phyloP scores from a whole-genome alignment of 2,797 vertebrate genomes.

The Gallinago solitaria region DNA sequence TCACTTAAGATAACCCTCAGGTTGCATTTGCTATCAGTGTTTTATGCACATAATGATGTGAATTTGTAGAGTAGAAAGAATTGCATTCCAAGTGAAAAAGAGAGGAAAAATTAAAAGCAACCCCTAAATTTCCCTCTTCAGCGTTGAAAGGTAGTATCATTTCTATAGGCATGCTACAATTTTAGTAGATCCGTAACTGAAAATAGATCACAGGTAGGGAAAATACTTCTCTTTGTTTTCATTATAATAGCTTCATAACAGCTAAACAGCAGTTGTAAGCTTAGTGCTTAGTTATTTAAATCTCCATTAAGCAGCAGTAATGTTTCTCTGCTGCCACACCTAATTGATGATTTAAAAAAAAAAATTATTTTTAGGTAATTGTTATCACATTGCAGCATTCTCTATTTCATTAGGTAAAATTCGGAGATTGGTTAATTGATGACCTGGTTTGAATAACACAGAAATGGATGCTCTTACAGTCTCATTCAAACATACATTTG shows the following conservation, averaged over 20 bases:
- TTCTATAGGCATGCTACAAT: neutral
- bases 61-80: neutral
- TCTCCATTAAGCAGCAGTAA: neutral
- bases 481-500: neutral
- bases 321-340: neutral
- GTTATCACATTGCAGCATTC: neutral
- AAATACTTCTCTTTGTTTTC: neutral
- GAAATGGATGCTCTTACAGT: neutral
- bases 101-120: neutral
- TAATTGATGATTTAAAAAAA: neutral
- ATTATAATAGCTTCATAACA: neutral
- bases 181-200: neutral
- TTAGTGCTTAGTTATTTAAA: neutral
- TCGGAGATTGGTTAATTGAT: neutral
- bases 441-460: neutral
- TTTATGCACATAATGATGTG: neutral
- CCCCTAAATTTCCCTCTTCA: neutral
- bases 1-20: neutral
- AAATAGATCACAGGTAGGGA: neutral
- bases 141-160: neutral
- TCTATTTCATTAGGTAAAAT: neutral
- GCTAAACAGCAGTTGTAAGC: neutral
- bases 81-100: neutral
- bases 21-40: neutral
- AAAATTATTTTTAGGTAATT: neutral